Evolutionary conservation across 2,113 vertebrate species (phyloP).

Genomic region (Sylvietta virens): DNA sequence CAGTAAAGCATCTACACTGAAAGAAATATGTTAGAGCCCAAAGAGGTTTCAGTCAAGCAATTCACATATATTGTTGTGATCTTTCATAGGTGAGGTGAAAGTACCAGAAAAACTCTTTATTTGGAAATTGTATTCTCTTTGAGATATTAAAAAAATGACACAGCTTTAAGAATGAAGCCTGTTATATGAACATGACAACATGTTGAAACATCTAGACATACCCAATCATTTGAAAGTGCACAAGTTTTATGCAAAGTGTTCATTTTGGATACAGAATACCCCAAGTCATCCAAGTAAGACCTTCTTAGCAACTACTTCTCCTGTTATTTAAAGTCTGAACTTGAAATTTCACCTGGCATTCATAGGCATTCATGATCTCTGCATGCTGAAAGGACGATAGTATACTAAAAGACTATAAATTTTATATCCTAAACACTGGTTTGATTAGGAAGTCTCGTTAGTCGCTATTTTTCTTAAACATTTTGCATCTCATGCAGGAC

Average conservation of each 20-base stretch:
- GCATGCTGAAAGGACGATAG: not conserved
- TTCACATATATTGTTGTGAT: not conserved
- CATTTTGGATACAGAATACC: not conserved
- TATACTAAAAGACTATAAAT: not conserved
- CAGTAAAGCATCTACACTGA: not conserved
- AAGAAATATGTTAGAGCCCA: not conserved
- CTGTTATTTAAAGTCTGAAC: not conserved
- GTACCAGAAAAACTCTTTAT: not conserved
- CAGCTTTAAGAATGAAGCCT: not conserved
- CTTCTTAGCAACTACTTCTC: not conserved
- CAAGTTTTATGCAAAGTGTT: not conserved
- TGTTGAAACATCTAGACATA: not conserved
- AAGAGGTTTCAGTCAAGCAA: not conserved
- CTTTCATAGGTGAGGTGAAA: not conserved
- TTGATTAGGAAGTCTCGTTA: not conserved
- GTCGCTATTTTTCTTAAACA: not conserved
- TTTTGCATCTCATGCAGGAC: not conserved
- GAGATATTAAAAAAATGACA: not conserved
- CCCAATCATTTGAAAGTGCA: not conserved
- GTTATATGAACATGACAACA: not conserved
- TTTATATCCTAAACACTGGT: not conserved
- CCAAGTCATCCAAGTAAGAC: not conserved
- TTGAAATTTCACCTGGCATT: not conserved
- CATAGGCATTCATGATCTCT: not conserved
- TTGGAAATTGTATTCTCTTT: not conserved